Base-by-base conservation (phyloP, 2,113 vertebrate genomes). In the Caranx ignobilis region DNA sequence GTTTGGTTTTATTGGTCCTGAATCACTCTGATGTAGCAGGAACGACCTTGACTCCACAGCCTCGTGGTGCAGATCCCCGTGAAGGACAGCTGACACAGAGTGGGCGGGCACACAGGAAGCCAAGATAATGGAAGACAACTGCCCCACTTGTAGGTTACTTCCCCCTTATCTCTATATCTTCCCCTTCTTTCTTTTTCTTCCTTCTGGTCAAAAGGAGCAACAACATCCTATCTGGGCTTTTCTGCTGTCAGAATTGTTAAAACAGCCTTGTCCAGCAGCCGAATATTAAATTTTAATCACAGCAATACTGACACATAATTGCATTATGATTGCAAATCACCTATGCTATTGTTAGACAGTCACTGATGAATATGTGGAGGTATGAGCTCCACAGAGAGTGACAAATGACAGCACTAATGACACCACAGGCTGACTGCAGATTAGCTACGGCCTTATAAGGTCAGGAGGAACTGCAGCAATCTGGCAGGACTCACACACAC, bases 291-390 rank as follows among this genome's bases (percentile, higher is more conserved):
- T 75, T 81, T 77, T 73, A 88, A 88, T 85, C 79, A 81, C 74
- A 32, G 64, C 59, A 67, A 81, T 78, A 60, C 70, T 79, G 54
- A 45, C 70, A 56, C 35, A 76, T 85, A 68, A 87, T 88, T 82
- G 71, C 67, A 78, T 88, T 82, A 84, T 86, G 79, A 86, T 81
- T 86, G 62, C 75, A 86, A 86, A 90, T 92, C 69, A 87, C 64
- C 75, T 41, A 11, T 0, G 66, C 32, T 43, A 67, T 82, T 85
- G 77, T 88, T 45, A 55, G 75, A 37, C 70, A 79, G 74, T 65
- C 50, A 60, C 31, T 83, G 86, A 79, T 79, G 73, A 77, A 85
- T 82, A 81, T 67, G 76, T 61, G 80, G 63, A 66, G 8, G 54
- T 69, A 52, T 52, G 45, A 81, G 75, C 26, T 52, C 74, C 60